A percentile compares a stretch with the other conserved stretches of the same genome.
Evolutionary conservation across 2,113 vertebrate species (phyloP).

Genomic region (Saguinus imperator): DNA sequence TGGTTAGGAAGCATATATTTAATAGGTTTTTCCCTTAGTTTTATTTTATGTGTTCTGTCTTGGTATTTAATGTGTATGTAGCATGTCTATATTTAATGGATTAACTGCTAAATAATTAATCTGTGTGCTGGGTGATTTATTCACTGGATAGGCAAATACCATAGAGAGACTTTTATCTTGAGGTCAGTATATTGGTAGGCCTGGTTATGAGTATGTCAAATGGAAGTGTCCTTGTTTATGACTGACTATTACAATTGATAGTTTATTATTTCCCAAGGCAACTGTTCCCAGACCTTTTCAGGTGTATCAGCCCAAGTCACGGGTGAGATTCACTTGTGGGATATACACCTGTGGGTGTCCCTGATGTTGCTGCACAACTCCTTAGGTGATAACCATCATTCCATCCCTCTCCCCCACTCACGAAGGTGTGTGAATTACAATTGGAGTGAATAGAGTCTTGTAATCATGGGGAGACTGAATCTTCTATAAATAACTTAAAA

Average conservation of each 20-base stretch:
- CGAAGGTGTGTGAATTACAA: neutral
- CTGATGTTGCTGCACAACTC: too few relatives aligned
- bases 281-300: neutral
- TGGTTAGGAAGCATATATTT: slow-evolving; percentile 18
- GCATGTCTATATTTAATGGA: slow-evolving; percentile 52
- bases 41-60: slow-evolving; percentile 48
- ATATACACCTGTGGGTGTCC: neutral
- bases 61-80: slow-evolving; percentile 47
- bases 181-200: neutral
- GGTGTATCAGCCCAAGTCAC: neutral
- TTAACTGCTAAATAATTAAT: slow-evolving; percentile 65
- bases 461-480: neutral
- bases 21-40: slow-evolving; percentile 21
- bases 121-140: neutral
- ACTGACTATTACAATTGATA: neutral
- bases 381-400: neutral
- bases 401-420: neutral
- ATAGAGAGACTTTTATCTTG: neutral
- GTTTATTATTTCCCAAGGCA: neutral
- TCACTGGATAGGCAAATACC: neutral
- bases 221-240: neutral
- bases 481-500: neutral
- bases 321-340: neutral
- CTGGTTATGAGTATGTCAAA: neutral
- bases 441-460: neutral